These are phyloP conservation scores for Drosophila eugracilis DNA, from an alignment of 1,140 invertebrate species.

Conservation along the genomic window DNA sequence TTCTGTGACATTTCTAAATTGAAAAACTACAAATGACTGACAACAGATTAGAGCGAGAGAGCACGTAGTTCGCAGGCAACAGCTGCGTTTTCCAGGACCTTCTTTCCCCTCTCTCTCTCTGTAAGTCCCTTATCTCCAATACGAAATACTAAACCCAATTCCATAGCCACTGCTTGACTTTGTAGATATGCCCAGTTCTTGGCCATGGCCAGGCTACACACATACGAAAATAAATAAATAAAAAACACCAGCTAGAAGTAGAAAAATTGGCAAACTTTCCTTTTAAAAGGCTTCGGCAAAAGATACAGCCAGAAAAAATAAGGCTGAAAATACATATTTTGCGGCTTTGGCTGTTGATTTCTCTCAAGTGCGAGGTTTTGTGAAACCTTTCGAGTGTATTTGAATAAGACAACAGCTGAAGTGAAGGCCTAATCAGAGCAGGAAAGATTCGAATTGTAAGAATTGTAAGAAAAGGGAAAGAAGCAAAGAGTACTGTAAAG, in stretches of 20 bases:
- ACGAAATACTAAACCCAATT: slow-evolving; percentile 38
- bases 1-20: slow-evolving; percentile 82
- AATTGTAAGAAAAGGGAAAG: slow-evolving; percentile 17
- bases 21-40: slow-evolving; percentile 83
- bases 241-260: slow-evolving; percentile 3
- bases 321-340: slow-evolving; percentile 28
- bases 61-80: slow-evolving; percentile 60
- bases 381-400: slow-evolving; percentile 41
- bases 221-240: slow-evolving; percentile 25
- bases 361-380: slow-evolving; percentile 30
- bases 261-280: slow-evolving; percentile 32
- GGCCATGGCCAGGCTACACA: slow-evolving; percentile 40
- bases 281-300: slow-evolving; percentile 45
- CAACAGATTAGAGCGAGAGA: slow-evolving; percentile 72
- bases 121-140: slow-evolving; percentile 56
- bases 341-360: slow-evolving; percentile 39
- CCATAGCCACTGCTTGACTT: slow-evolving; percentile 39
- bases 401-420: slow-evolving; percentile 48
- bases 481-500: neutral
- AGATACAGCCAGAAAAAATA: slow-evolving; percentile 21
- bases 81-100: slow-evolving; percentile 43
- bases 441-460: slow-evolving; percentile 14
- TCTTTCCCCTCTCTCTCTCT: too few relatives aligned
- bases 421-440: slow-evolving; percentile 38
- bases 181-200: slow-evolving; percentile 20